phyloP scores from a whole-genome alignment of 1,140 invertebrate species.

The Lepidurus packardi region DNA sequence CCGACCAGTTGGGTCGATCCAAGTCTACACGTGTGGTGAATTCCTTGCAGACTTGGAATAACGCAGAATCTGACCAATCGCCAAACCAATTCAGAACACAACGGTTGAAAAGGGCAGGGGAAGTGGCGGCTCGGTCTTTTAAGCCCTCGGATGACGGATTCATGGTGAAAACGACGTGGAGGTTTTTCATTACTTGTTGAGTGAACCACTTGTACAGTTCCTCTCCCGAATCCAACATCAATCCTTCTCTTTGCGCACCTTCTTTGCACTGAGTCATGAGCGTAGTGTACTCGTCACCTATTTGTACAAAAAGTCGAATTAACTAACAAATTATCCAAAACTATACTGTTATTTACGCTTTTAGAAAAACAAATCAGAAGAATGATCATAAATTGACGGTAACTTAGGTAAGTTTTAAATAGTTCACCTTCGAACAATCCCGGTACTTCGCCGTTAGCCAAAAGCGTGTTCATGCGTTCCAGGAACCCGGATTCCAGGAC shows the following conservation, averaged over 20 bases:
- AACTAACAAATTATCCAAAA: no score
- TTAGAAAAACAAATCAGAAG: no score
- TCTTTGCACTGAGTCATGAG: constrained; percentile 99
- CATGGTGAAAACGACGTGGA: constrained; percentile 99
- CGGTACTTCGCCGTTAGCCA: constrained; percentile 98
- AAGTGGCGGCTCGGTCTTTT: constrained; percentile 96
- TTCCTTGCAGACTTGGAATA: constrained; percentile 90
- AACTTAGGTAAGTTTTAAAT: no score
- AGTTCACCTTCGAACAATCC: constrained; percentile 47
- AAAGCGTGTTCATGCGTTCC: constrained; percentile 96
- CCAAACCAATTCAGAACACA: constrained; percentile 99
- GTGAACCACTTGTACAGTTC: constrained; percentile 99
- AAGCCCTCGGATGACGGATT: constrained; percentile 97
- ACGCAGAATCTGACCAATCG: constrained; percentile 95
- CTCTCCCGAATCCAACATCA: constrained; percentile 97
- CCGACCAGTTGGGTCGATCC: constrained; percentile 70
- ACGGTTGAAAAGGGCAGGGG: constrained; percentile 97
- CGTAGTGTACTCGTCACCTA: constrained; percentile 92
- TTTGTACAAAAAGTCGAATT: constrained; percentile 26
- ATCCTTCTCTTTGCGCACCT: constrained; percentile 91
- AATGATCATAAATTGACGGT: no score
- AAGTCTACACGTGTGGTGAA: constrained; percentile 78
- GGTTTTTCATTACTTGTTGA: constrained; percentile 95
- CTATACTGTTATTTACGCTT: no score
- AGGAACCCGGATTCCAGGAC: constrained; percentile 97